Percentiles rank a stretch among this genome's conserved stretches.
Evolutionary conservation across 2,113 vertebrate genomes (phyloP).

Genomic region (Campylorhamphus procurvoides): DNA sequence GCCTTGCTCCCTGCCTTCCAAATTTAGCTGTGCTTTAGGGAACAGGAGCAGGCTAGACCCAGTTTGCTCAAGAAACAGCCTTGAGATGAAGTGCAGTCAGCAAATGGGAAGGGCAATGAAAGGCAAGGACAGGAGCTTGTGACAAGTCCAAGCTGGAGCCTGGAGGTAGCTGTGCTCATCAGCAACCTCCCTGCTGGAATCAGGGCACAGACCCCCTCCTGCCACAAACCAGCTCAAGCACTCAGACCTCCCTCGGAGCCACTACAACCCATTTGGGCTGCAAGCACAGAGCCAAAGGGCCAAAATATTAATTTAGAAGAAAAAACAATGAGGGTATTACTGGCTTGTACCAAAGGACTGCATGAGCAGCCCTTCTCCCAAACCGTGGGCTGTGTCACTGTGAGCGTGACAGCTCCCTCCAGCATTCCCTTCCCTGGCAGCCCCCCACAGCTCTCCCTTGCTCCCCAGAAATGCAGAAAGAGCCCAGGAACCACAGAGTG

Average conservation of each 20-base stretch:
- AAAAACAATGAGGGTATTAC: neutral
- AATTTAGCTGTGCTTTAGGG: slow-evolving; percentile 40
- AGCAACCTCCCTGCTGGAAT: neutral
- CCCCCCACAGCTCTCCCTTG: fast-evolving
- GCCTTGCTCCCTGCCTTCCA: neutral
- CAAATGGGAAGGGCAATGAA: neutral
- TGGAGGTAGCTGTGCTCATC: neutral
- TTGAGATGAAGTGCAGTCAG: neutral
- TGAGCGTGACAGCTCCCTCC: neutral
- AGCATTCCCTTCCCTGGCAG: neutral
- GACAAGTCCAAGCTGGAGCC: neutral
- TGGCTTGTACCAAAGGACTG: neutral
- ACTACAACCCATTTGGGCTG: neutral
- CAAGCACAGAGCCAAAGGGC: neutral
- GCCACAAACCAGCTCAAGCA: neutral
- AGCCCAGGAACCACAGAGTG: neutral
- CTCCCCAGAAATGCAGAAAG: neutral
- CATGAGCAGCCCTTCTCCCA: neutral
- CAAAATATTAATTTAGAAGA: neutral
- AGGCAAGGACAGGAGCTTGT: neutral
- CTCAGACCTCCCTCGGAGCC: neutral
- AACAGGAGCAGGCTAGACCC: slow-evolving; percentile 2
- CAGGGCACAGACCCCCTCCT: neutral
- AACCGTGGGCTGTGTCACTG: neutral
- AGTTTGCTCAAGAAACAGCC: neutral